Conservation (phyloP, 2,113 vertebrate species). For the Emydocephalus ijimae region DNA sequence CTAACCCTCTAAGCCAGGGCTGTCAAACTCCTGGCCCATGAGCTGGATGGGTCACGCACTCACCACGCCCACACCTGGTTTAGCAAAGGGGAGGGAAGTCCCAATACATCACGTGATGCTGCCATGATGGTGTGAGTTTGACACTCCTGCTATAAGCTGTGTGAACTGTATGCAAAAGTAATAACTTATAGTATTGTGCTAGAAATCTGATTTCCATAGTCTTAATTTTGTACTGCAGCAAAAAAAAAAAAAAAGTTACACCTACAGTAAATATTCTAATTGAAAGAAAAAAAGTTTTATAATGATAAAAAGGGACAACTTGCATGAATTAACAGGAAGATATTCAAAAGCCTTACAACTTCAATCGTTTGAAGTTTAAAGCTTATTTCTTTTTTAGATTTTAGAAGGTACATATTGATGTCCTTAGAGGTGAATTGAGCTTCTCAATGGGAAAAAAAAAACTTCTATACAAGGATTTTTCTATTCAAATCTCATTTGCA, state of each 20-base stretch:
- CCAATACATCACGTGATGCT: no score
- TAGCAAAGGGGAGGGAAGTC: no score
- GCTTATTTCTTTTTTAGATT: background rate
- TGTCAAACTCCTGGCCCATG: no score
- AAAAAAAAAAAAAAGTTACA: background rate
- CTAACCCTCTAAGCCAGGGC: background rate
- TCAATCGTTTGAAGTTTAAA: background rate
- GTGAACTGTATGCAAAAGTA: background rate
- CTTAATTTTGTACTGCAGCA: background rate
- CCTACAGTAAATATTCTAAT: background rate
- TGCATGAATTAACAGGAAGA: background rate
- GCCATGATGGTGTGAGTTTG: no score
- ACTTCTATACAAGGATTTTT: background rate
- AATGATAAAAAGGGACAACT: background rate
- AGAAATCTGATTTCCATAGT: background rate
- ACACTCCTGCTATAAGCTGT: background rate
- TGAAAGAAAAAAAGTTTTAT: background rate
- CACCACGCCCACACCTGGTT: no score
- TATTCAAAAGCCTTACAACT: background rate
- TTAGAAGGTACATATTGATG: background rate
- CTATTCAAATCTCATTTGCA: conserved; percentile 9
- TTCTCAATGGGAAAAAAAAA: background rate
- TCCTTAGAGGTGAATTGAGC: background rate
- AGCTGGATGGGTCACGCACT: no score
- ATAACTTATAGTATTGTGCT: background rate